Evolutionary conservation across 1,140 invertebrate genomes (phyloP).

Genomic region (Tigriopus japonicus): DNA sequence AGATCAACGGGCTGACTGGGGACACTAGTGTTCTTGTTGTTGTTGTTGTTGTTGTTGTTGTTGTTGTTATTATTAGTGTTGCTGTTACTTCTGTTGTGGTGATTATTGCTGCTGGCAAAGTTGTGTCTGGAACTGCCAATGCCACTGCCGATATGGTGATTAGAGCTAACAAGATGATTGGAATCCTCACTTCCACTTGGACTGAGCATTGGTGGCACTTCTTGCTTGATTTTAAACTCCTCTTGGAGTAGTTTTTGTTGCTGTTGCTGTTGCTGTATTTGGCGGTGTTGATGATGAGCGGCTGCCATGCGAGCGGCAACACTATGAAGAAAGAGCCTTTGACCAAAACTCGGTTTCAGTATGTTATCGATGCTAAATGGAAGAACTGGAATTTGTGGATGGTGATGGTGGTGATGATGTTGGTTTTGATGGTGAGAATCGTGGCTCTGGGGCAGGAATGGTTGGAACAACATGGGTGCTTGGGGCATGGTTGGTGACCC

Average conservation of each 20-base stretch:
- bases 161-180: background rate
- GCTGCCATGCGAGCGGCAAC: background rate
- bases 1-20: background rate
- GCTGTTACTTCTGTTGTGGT: background rate
- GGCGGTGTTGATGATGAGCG: background rate
- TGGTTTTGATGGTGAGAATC: background rate
- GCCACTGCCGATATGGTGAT: too few species aligned
- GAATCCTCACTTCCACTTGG: background rate
- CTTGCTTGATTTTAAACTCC: background rate
- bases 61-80: background rate
- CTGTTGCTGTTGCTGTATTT: background rate
- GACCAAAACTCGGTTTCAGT: slow-evolving; percentile 66
- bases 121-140: background rate
- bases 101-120: background rate
- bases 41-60: background rate
- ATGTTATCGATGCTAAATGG: slow-evolving; percentile 88
- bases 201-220: background rate
- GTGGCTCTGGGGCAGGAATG: background rate
- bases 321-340: slow-evolving; percentile 19
- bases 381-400: slow-evolving; percentile 23
- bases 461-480: background rate
- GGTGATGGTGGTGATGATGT: too few species aligned
- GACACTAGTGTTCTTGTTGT: background rate
- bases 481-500: background rate
- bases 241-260: background rate